Percentiles rank a stretch among this genome's conserved stretches.
Evolutionary conservation across 2,888 invertebrate species (phyloP).

Genomic region (Chironomus tentans): DNA sequence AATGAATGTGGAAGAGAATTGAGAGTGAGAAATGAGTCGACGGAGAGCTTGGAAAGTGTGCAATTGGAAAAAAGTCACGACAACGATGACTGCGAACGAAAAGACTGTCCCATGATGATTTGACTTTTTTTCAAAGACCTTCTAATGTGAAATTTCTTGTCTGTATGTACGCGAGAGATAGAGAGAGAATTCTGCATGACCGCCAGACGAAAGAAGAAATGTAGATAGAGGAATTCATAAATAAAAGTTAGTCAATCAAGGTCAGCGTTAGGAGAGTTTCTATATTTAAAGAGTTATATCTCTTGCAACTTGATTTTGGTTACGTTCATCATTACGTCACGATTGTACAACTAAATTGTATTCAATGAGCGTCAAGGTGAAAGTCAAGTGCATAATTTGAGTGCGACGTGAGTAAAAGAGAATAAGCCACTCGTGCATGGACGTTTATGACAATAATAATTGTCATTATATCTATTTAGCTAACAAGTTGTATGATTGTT

Average conservation of each 20-base stretch:
- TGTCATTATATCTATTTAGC: too few relatives aligned
- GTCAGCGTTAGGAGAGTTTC: not conserved
- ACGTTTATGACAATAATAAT: too few relatives aligned
- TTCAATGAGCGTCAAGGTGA: conserved; percentile 5
- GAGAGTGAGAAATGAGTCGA: not conserved
- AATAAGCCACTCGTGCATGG: not conserved
- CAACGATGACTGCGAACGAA: too few relatives aligned
- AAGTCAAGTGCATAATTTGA: conserved; percentile 7
- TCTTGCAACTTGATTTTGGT: not conserved
- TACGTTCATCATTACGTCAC: conserved; percentile 11
- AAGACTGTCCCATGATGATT: too few relatives aligned
- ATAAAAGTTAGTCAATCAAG: not conserved
- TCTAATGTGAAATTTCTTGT: too few relatives aligned
- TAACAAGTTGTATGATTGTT: too few relatives aligned
- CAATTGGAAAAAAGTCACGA: too few relatives aligned
- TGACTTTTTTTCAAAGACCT: too few relatives aligned
- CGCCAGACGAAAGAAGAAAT: too few relatives aligned
- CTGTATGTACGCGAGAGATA: not conserved
- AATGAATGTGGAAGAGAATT: not conserved
- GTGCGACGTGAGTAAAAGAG: not conserved
- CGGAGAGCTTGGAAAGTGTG: too few relatives aligned
- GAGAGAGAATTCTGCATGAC: not conserved
- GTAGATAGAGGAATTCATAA: too few relatives aligned
- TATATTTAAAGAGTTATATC: not conserved
- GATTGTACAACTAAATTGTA: too few relatives aligned